These are phyloP conservation scores for Myotis lucifugus DNA, from an alignment of 2,113 vertebrate species.

Conservation along the genomic window DNA sequence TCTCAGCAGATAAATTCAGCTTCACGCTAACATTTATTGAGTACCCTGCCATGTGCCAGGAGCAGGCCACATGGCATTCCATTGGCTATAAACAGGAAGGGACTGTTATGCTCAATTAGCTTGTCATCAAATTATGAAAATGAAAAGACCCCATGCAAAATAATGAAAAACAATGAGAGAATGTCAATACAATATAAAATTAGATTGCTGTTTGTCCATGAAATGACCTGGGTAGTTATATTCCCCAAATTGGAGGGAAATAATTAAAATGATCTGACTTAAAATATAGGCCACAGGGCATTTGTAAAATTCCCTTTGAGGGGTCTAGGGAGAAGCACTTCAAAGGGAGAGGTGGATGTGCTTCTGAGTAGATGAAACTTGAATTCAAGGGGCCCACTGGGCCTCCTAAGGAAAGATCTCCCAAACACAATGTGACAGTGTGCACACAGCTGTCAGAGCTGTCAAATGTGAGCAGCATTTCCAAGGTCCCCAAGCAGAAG, in stretches of 20 bases:
- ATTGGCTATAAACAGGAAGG: neutral
- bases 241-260: neutral
- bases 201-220: neutral
- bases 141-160: neutral
- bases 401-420: neutral
- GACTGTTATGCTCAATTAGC: neutral
- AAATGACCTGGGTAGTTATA: neutral
- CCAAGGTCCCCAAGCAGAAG: neutral
- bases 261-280: neutral
- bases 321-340: neutral
- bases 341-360: neutral
- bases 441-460: neutral
- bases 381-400: neutral
- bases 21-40: neutral
- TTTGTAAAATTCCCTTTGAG: constrained; percentile 17
- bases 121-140: neutral
- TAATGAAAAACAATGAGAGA: neutral
- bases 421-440: neutral
- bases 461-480: neutral
- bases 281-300: neutral
- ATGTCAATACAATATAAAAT: neutral
- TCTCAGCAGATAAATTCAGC: neutral
- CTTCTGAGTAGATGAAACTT: neutral
- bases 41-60: neutral
- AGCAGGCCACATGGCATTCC: neutral